These are phyloP conservation scores for Cerceris ruficornis DNA, from an alignment of 2,888 invertebrate species.

Conservation along the genomic window DNA sequence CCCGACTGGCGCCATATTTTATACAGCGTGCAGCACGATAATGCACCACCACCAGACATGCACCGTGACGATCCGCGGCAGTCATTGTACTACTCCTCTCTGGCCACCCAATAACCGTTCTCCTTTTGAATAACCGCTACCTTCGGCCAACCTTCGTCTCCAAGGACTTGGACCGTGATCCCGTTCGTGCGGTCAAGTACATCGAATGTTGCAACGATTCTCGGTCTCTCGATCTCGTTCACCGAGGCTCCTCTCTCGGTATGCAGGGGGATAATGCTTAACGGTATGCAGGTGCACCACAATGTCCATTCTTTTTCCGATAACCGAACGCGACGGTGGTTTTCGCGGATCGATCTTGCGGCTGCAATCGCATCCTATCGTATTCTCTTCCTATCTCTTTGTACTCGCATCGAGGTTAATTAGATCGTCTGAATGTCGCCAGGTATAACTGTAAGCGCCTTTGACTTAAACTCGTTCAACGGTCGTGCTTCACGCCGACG, in stretches of 20 bases:
- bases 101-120: slow-evolving; percentile 52
- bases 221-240: background rate
- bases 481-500: too few species aligned
- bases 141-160: slow-evolving; percentile 65
- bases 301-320: background rate
- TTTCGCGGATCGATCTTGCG: background rate
- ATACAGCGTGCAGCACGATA: slow-evolving; percentile 55
- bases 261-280: background rate
- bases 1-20: slow-evolving; percentile 63
- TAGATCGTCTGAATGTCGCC: too few species aligned
- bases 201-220: slow-evolving; percentile 33
- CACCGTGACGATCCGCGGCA: slow-evolving; percentile 49
- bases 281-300: slow-evolving; percentile 9
- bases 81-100: slow-evolving; percentile 29
- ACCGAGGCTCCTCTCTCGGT: background rate
- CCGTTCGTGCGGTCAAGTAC: slow-evolving; percentile 54
- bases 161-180: slow-evolving; percentile 55
- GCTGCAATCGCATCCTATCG: too few species aligned
- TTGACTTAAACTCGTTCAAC: too few species aligned
- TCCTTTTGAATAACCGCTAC: slow-evolving; percentile 62
- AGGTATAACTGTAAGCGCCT: too few species aligned
- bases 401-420: too few species aligned
- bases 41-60: slow-evolving; percentile 30
- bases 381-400: too few species aligned
- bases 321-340: background rate